Conservation (phyloP, 2,797 vertebrate genomes). For the Malurus splendens region DNA sequence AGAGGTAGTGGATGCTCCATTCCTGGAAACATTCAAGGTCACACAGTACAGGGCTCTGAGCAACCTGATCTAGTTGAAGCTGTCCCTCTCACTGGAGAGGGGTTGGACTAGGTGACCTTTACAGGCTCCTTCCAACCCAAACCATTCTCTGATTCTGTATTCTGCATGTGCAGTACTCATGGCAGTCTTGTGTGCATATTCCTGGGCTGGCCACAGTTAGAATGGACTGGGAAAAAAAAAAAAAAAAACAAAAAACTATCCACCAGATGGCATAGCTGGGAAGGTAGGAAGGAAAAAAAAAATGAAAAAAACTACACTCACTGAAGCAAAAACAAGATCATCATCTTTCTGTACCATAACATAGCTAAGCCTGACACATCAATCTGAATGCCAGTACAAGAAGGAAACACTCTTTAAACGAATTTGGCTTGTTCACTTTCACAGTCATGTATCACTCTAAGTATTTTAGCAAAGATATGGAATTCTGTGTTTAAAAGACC, state of each 20-base stretch:
- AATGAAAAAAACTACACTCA: background rate
- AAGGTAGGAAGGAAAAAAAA: background rate
- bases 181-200: background rate
- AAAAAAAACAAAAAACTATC: background rate
- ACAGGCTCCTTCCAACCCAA: background rate
- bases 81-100: background rate
- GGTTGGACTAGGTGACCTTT: background rate
- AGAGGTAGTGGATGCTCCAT: background rate
- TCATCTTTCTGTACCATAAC: background rate
- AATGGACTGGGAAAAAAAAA: background rate
- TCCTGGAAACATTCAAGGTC: background rate
- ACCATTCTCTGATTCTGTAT: background rate
- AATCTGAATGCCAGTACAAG: background rate
- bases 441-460: fast-evolving
- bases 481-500: background rate
- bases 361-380: background rate
- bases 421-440: background rate
- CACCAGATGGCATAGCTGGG: slow-evolving; percentile 55
- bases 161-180: background rate
- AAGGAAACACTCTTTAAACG: background rate
- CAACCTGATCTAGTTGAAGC: background rate
- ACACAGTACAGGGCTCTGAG: background rate
- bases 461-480: background rate
- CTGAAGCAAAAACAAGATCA: background rate
- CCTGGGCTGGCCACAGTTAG: background rate